Percentiles rank a stretch among this genome's conserved stretches.
These are phyloP conservation scores for Sebastes vulpes DNA, from an alignment of 2,797 vertebrate genomes.

Conservation along the genomic window DNA sequence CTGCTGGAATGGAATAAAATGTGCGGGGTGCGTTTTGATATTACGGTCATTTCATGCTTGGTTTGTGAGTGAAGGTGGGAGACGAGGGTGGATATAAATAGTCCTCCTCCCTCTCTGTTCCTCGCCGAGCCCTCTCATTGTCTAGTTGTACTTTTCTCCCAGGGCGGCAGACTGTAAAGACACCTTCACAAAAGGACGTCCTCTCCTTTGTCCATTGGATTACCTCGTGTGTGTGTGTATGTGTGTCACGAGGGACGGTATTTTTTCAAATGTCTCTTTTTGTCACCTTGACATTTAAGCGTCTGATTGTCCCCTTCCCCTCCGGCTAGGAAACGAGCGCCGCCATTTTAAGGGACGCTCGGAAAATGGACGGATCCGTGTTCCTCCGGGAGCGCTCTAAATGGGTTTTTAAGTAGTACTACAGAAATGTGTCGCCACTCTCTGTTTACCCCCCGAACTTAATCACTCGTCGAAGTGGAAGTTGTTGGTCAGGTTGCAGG, in stretches of 20 bases:
- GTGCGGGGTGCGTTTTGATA: slow-evolving; percentile 71
- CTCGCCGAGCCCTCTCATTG: slow-evolving; percentile 62
- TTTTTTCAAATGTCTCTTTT: slow-evolving; percentile 70
- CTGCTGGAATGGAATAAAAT: slow-evolving; percentile 61
- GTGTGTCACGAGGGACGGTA: slow-evolving; percentile 42
- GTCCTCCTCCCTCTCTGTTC: slow-evolving; percentile 49
- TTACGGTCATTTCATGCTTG: slow-evolving; percentile 84
- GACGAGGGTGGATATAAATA: slow-evolving; percentile 87
- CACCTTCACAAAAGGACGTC: slow-evolving; percentile 81
- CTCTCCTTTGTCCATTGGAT: slow-evolving; percentile 69
- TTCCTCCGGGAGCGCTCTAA: background rate
- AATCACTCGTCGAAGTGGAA: slow-evolving; percentile 20
- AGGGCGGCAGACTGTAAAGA: slow-evolving; percentile 67
- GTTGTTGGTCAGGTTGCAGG: slow-evolving; percentile 34
- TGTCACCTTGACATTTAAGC: slow-evolving; percentile 83
- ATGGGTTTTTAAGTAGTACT: slow-evolving; percentile 45
- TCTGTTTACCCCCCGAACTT: background rate
- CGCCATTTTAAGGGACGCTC: slow-evolving; percentile 53
- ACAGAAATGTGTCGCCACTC: slow-evolving; percentile 12
- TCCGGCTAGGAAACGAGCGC: slow-evolving; percentile 11
- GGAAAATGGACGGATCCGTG: slow-evolving; percentile 17
- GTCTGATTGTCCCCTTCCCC: slow-evolving; percentile 15
- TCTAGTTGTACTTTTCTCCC: slow-evolving; percentile 69
- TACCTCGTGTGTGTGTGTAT: background rate
- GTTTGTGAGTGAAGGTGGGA: slow-evolving; percentile 84